Conservation (phyloP, 2,113 vertebrate species). For the Calidris pygmaea region DNA sequence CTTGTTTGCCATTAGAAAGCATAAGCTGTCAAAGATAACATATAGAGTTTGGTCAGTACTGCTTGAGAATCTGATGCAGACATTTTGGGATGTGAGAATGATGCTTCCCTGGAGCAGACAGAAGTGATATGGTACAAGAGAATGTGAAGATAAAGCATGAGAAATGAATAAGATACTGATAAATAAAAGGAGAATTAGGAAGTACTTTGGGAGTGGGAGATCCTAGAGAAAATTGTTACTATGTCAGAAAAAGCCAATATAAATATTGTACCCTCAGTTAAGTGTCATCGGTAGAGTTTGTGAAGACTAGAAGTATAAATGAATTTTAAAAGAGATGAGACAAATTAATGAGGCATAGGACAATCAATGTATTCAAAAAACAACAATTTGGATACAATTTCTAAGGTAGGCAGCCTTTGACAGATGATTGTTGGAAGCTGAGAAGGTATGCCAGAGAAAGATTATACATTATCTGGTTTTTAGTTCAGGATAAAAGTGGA, state of each 20-base stretch:
- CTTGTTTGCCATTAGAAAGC: background rate
- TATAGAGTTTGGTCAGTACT: background rate
- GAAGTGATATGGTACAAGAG: background rate
- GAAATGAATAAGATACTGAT: background rate
- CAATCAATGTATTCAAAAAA: background rate
- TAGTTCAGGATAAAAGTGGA: background rate
- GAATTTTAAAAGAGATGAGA: background rate
- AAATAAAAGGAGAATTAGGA: background rate
- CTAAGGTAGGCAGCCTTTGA: background rate
- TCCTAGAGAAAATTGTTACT: background rate
- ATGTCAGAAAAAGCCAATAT: background rate
- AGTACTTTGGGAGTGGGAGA: background rate
- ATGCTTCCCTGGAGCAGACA: background rate
- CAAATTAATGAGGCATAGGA: background rate
- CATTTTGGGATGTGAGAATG: background rate
- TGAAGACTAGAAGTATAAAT: background rate
- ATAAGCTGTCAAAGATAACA: background rate
- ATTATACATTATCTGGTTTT: background rate
- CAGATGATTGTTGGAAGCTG: background rate
- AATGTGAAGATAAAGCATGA: background rate
- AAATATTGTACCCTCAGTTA: background rate
- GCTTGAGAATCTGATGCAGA: background rate
- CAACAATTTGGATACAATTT: background rate
- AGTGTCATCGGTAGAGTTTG: background rate
- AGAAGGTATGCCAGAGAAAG: background rate